Conservation (phyloP, 2,888 invertebrate genomes). For the Callosobruchus maculatus region DNA sequence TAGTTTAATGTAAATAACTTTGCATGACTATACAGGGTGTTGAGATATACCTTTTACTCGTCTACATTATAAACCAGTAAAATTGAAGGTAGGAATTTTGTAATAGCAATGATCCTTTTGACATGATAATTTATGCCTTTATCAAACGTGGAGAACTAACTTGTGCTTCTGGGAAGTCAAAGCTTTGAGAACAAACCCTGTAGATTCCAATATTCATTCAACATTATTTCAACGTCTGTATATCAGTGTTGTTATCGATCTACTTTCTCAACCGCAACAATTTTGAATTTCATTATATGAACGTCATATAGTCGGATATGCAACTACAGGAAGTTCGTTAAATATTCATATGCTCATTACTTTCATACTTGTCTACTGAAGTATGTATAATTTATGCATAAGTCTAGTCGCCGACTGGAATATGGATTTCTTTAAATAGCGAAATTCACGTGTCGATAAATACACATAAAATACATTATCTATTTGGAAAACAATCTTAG, state of each 20-base stretch:
- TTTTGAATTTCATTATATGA: background rate
- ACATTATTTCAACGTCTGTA: background rate
- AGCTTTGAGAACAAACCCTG: too few relatives aligned
- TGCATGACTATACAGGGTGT: too few relatives aligned
- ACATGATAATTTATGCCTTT: too few relatives aligned
- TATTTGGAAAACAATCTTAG: slow-evolving; percentile 30
- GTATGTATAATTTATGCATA: background rate
- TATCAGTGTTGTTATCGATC: background rate
- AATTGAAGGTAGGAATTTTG: too few relatives aligned
- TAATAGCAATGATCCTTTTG: too few relatives aligned
- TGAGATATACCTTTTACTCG: too few relatives aligned
- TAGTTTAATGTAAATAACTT: too few relatives aligned
- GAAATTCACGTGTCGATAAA: background rate
- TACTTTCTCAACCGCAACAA: background rate
- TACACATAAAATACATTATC: background rate
- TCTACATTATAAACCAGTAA: too few relatives aligned
- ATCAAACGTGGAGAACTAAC: too few relatives aligned
- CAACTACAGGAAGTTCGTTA: background rate
- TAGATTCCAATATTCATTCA: too few relatives aligned
- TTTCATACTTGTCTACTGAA: background rate
- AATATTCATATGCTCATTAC: background rate
- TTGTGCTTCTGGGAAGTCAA: too few relatives aligned
- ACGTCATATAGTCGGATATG: background rate
- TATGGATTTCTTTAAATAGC: background rate
- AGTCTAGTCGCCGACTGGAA: background rate